Evolutionary conservation across 2,113 vertebrate species (phyloP).

Genomic region (Empidonax alnorum): DNA sequence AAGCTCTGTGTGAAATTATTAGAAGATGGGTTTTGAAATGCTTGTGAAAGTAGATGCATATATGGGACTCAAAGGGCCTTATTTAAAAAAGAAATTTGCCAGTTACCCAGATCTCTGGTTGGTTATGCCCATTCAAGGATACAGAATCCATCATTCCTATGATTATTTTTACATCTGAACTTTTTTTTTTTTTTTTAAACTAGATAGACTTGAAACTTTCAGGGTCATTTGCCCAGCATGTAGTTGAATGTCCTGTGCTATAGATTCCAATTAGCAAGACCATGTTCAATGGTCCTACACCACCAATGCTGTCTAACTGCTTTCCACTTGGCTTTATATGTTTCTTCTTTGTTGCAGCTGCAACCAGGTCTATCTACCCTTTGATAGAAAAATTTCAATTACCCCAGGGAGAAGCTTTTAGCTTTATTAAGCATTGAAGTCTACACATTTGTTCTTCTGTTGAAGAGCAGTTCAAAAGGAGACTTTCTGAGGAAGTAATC

Average conservation of each 20-base stretch:
- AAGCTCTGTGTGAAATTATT: conserved; percentile 85
- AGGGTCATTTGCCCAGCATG: conserved; percentile 86
- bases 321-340: conserved; percentile 83
- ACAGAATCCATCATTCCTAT: conserved; percentile 75
- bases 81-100: conserved; percentile 82
- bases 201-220: conserved; percentile 81
- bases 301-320: conserved; percentile 79
- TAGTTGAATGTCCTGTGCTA: conserved; percentile 81
- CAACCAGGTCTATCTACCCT: conserved; percentile 78
- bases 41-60: conserved; percentile 81
- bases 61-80: conserved; percentile 79
- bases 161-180: conserved; percentile 85
- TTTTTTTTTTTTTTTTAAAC: conserved; percentile 75
- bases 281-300: conserved; percentile 77
- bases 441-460: conserved; percentile 79
- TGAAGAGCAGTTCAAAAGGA: conserved; percentile 78
- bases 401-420: conserved; percentile 82
- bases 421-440: conserved; percentile 86
- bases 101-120: conserved; percentile 75
- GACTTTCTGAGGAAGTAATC: conserved; percentile 80
- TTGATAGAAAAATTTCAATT: conserved; percentile 83
- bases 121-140: conserved; percentile 78
- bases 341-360: conserved; percentile 81
- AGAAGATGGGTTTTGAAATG: conserved; percentile 80
- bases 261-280: conserved; percentile 83